Base-by-base conservation (phyloP, 2,113 vertebrate genomes). In the Diadophis punctatus region DNA sequence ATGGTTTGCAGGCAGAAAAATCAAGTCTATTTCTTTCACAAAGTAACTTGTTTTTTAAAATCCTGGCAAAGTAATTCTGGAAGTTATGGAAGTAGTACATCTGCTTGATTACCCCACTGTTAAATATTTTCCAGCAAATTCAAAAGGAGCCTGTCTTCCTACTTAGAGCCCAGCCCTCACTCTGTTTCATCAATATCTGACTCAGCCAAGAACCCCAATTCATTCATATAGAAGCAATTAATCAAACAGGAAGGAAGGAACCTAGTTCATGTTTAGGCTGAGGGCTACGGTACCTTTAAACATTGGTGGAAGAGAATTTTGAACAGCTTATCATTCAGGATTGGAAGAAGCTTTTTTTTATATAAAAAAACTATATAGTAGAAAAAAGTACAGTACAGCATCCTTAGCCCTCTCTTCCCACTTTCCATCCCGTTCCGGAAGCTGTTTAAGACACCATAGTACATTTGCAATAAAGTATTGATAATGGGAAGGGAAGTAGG, bases 31-130 rank as follows among this genome's bases (percentile, higher is more conserved):
- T 93, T 88, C 60, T 87, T 43, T n/a, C 91, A 58, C 52, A 90
- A 93, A 0, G 74, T 0, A 1, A 0, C 18, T 18, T 92, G 4
- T 8, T 91, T 88, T 84, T 23, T 86, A 48, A 55, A 91, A 25
- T 80, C 6, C 34, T 0, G 43, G 20, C 90, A 93, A 91, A 91
- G 9, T 0, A 56, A 63, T 86, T 87, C 18, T 87, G 93, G 49
- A 51, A 53, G 80, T 89, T 89, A 92, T 91, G 90, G 46, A 92
- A 89, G 86, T 58, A 22, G 60, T 74, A 74, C 93, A 95, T 95
- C 95, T 63, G 63, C 92, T 89, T 93, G 90, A 95, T 94, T 92
- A 90, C 23, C 94, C 89, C 48, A 87, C 91, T 25, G 58, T 10
- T 30, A 87, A n/a, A 10, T 1, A 10, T 60, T 91, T 93, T 88